Base-by-base conservation (phyloP, 2,888 invertebrate species). In the Lymantria monacha region DNA sequence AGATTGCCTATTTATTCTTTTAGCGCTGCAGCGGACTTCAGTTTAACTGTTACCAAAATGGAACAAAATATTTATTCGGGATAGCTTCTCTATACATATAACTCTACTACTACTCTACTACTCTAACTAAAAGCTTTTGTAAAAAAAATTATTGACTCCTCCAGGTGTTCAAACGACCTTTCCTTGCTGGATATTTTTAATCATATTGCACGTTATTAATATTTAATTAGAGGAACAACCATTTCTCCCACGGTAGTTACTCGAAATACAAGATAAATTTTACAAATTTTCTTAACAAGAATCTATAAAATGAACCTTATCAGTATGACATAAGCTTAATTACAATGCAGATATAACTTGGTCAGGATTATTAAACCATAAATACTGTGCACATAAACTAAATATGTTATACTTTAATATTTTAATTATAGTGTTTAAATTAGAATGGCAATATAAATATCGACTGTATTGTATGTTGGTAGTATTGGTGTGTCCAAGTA, bases 241-340 rank as follows among this genome's bases (percentile, higher is more conserved):
- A 66, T 78, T 81, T 85, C 83, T 89, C 89, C 85, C 89, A 89
- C 89, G 89, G 85, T 85, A 71, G 58, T 67, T 64, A 57, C 63
- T 59, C 59, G 58, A 55, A 57, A 48, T 51, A 57, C 59, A 51
- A 66, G 65, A 15, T 46, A 59, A 62, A n/a, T 7, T 7, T 33
- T 49, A 44, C 52, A 43, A 9, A 7, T 49, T 7, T 7, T 7
- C 11, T 11, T 13, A 1, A 15, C 12, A 0, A 46, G 44, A 40
- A 10, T 30, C 0, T 43, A 11, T 0, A 0, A 68, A 30, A 57
- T 12, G 7, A 57, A 74, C 66, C 57, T 60, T 61, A 59, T n/a
- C 1, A 9, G 48, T 14, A 42, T 46, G 55, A 3, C 0, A 41
- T 48, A 61, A 37, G 5, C 40, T 7, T 44, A n/a, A 14, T 7